phyloP scores from a whole-genome alignment of 1,140 invertebrate species.

The Drosophila bocqueti region DNA sequence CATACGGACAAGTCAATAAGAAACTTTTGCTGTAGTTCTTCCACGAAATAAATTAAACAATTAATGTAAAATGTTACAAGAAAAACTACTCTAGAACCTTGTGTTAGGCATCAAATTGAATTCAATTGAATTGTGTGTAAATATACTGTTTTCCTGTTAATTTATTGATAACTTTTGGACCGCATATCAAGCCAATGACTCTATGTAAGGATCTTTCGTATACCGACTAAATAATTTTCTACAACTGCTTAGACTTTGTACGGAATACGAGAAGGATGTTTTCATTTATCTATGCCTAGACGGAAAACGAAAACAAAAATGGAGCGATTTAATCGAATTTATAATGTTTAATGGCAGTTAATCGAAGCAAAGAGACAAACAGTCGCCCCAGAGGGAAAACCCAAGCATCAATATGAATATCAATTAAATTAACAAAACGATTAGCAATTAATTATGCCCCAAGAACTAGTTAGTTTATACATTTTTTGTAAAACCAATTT shows the following conservation, averaged over 20 bases:
- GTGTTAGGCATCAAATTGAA: slow-evolving; percentile 38
- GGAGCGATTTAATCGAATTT: slow-evolving; percentile 84
- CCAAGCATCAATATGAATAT: slow-evolving; percentile 67
- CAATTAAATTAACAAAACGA: slow-evolving; percentile 74
- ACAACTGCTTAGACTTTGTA: slow-evolving; percentile 42
- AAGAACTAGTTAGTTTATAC: slow-evolving; percentile 74
- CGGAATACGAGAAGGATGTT: slow-evolving; percentile 13
- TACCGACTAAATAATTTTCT: slow-evolving; percentile 59
- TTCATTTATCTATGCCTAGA: slow-evolving; percentile 45
- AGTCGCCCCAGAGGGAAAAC: slow-evolving; percentile 12
- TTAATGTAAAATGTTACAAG: slow-evolving; percentile 36
- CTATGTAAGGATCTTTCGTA: slow-evolving; percentile 58
- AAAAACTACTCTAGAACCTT: slow-evolving; percentile 10
- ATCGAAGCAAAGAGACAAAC: slow-evolving; percentile 42
- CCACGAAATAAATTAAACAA: slow-evolving; percentile 47
- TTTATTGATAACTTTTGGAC: slow-evolving; percentile 47
- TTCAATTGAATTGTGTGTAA: slow-evolving; percentile 49
- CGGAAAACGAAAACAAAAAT: slow-evolving; percentile 28
- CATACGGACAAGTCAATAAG: slow-evolving; percentile 73
- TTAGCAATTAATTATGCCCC: slow-evolving; percentile 70
- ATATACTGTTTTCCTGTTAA: slow-evolving; percentile 58
- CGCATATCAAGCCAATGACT: slow-evolving; percentile 71
- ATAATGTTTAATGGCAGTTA: slow-evolving; percentile 83
- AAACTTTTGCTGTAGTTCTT: slow-evolving; percentile 70
- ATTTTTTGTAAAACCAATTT: slow-evolving; percentile 80